Evolutionary conservation across 30 jellyfish, hydroid and myxozoan species (phyloP).

Genomic region (Chironex yamaguchii): DNA sequence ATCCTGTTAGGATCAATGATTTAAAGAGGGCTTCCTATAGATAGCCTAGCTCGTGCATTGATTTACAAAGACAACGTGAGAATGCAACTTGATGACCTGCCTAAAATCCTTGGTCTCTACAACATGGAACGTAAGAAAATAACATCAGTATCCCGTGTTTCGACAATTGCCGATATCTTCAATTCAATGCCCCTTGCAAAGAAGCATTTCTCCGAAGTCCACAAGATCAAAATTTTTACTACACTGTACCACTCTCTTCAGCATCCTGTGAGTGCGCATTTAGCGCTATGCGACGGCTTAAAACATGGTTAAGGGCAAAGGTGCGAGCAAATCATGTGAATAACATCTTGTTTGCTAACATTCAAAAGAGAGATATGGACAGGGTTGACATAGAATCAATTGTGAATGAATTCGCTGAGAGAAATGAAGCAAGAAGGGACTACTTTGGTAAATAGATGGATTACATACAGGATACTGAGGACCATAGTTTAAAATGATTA

Average conservation of each 20-base stretch:
- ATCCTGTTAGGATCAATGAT: slow-evolving; percentile 43
- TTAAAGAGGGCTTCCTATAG: slow-evolving; percentile 23
- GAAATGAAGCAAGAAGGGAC: slow-evolving; percentile 50
- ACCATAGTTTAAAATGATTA: slow-evolving; percentile 37
- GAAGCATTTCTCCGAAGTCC: slow-evolving; percentile 33
- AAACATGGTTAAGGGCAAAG: slow-evolving; percentile 72
- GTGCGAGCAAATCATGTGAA: slow-evolving; percentile 64
- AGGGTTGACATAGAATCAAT: slow-evolving; percentile 54
- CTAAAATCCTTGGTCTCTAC: slow-evolving; percentile 66
- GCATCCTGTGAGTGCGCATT: slow-evolving; percentile 69
- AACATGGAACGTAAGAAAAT: slow-evolving; percentile 22
- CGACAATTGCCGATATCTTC: no score
- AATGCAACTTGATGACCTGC: slow-evolving; percentile 64
- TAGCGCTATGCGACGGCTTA: slow-evolving; percentile 49
- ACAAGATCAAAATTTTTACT: slow-evolving; percentile 1
- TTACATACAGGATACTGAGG: slow-evolving; percentile 27
- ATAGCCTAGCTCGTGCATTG: slow-evolving; percentile 21
- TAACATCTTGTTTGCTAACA: slow-evolving; percentile 72
- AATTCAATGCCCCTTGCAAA: not conserved
- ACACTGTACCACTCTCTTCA: not conserved
- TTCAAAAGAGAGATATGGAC: slow-evolving; percentile 65
- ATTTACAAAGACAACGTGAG: slow-evolving; percentile 45
- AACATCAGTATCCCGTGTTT: slow-evolving; percentile 22
- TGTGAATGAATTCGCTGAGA: slow-evolving; percentile 54
- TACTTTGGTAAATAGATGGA: slow-evolving; percentile 41